phyloP scores from a whole-genome alignment of 2,113 vertebrate species.

The Antennarius striatus region DNA sequence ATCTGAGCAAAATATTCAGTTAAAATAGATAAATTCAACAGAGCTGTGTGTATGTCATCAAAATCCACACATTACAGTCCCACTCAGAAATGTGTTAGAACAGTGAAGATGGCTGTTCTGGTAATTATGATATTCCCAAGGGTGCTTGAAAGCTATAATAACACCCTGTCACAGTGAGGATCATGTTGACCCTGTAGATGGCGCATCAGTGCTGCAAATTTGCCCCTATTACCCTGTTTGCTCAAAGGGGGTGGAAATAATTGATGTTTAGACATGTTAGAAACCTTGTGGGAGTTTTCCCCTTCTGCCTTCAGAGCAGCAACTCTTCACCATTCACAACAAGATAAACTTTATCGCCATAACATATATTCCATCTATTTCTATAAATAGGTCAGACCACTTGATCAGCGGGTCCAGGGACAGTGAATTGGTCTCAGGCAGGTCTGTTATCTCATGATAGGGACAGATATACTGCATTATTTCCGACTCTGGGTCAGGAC shows the following conservation, averaged over 20 bases:
- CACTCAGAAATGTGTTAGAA: neutral
- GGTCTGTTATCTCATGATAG: slow-evolving; percentile 18
- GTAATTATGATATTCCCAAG: slow-evolving; percentile 21
- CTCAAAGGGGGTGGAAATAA: slow-evolving; percentile 26
- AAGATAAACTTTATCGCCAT: slow-evolving; percentile 1
- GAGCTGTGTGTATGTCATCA: neutral
- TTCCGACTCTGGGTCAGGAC: slow-evolving; percentile 10
- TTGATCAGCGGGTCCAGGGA: slow-evolving; percentile 8
- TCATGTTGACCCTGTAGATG: slow-evolving; percentile 35
- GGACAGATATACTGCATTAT: slow-evolving; percentile 13
- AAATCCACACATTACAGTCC: neutral
- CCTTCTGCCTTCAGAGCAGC: slow-evolving; percentile 3
- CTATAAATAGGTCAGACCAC: slow-evolving; percentile 21
- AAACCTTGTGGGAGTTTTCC: slow-evolving; percentile 1
- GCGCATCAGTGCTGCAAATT: slow-evolving; percentile 36
- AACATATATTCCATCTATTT: slow-evolving; percentile 18
- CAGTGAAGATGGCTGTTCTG: slow-evolving; percentile 6
- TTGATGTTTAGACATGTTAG: slow-evolving; percentile 35
- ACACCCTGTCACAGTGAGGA: slow-evolving; percentile 32
- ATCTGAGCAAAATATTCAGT: neutral
- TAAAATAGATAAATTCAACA: neutral
- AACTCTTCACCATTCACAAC: slow-evolving; percentile 10
- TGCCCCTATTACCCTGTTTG: slow-evolving; percentile 42
- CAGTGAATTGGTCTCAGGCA: neutral
- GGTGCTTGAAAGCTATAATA: slow-evolving; percentile 26